Base-by-base conservation (phyloP, 2,797 vertebrate species). In the Characodon lateralis region DNA sequence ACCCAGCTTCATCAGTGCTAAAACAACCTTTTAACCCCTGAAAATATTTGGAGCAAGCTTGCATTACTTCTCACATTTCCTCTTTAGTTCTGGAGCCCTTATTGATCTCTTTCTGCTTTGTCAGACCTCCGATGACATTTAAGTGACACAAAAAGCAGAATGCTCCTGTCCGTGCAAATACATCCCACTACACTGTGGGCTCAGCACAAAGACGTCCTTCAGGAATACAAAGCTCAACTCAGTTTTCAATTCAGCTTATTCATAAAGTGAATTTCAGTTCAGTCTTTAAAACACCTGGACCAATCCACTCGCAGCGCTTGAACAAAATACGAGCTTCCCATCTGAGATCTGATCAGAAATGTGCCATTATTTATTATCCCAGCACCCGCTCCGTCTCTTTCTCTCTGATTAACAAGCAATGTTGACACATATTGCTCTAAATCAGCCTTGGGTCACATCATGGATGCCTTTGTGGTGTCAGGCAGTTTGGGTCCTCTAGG, bases 41-140 rank as follows among this genome's bases (percentile, higher is more conserved):
- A 8, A 39, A 35, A 39, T 55, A 20, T 39, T 9, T 39, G 31
- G 26, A 39, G 7, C 26, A 1, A 63, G 6, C 3, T 39, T 65
- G 3, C 61, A 65, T 71, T 76, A 70, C 8, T 58, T 16, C 10
- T 26, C 0, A 86, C 81, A 85, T 58, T 74, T 31, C 12, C 2
- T 56, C 72, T 76, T 90, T 87, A 89, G 85, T 88, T 85, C 39
- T 2, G 31, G 22, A 22, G 31, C 71, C 46, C 14, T 0, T 5
- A 5, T 43, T 14, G 9, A 75, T 80, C 71, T 73, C 28, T 61
- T 8, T 16, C 2, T 14, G 16, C 16, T 3, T 70, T 26, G 13
- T 26, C 31, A 6, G 16, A 20, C 16, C 16, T 35, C 41, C 14
- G 28, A 58, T 48, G 71, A 65, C 72, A 58, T 74, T 68, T 68